These are phyloP conservation scores for Latheticus oryzae DNA, from an alignment of 2,888 invertebrate genomes.

Conservation along the genomic window DNA sequence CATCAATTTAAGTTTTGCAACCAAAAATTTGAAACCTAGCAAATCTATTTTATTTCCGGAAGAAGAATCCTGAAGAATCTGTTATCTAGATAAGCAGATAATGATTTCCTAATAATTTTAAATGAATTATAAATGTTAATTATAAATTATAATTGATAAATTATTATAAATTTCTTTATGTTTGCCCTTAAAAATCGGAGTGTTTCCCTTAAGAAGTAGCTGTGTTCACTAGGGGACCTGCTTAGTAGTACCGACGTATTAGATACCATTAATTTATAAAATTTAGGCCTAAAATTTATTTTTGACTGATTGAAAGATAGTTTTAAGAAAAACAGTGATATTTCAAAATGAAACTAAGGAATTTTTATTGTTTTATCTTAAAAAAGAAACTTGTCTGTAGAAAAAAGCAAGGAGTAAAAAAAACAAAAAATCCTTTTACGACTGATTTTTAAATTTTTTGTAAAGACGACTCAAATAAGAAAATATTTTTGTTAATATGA, in stretches of 20 bases:
- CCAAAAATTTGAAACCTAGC: conserved; percentile 24
- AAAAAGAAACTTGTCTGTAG: too few relatives aligned
- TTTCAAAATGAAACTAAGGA: conserved; percentile 6
- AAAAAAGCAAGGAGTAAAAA: conserved; percentile 3
- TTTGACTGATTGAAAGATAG: conserved; percentile 38
- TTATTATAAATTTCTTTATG: conserved; percentile 15
- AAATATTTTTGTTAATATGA: conserved; percentile 23
- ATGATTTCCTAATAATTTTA: conserved; percentile 5
- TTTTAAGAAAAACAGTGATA: conserved; percentile 29
- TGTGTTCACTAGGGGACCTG: too few relatives aligned
- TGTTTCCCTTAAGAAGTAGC: too few relatives aligned
- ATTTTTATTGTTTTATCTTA: too few relatives aligned
- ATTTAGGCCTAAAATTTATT: conserved; percentile 39
- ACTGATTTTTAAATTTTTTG: conserved; percentile 26
- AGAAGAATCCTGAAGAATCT: conserved; percentile 23
- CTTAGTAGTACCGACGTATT: too few relatives aligned
- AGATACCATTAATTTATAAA: conserved; percentile 22
- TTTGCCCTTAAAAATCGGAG: too few relatives aligned
- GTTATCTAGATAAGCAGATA: conserved; percentile 1
- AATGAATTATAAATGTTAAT: neutral
- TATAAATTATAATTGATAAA: conserved; percentile 9
- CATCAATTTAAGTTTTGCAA: conserved; percentile 26
- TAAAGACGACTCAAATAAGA: conserved; percentile 4
- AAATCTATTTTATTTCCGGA: conserved; percentile 33
- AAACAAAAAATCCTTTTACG: conserved; percentile 12